Evolutionary conservation across 1,140 invertebrate genomes (phyloP), one percentile per base, ranked within the genome.

Genomic region (Belonocnema kinseyi): DNA sequence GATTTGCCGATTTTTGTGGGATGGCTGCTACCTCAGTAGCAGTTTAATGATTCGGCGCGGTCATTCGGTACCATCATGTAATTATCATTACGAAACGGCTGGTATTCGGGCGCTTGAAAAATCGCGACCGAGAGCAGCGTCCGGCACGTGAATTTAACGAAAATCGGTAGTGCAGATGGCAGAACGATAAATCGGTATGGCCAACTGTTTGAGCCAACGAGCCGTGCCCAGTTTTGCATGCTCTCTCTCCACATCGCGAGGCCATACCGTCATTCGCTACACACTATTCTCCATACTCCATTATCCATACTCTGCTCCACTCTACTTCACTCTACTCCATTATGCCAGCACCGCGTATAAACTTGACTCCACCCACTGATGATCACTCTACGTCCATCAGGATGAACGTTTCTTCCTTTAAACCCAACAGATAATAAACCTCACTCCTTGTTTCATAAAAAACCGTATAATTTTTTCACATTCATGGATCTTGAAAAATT

Each of bases 301-400:
- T 91, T 91, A 90, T 90, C 88, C 83, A 83, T 87, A 88, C 87
- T 90, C 88, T 88, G 88, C 86, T 89, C 87, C 84, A 88, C 87
- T 89, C 87, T 84, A 88, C 83, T 87, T 86, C 88, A 88, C 87
- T 89, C 87, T 84, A 88, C 83, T 87, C 88, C 88, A 90, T 90
- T 91, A 90, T 91, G 84, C 88, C 83, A 83, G 85, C 83, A 89
- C 85, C 85, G 84, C 88, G 89, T 85, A 90, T 89, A 88, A 89
- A 90, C 87, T 88, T 83, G 85, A 88, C 83, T 85, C 83, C 81
- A 85, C 80, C 82, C 78, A 79, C 81, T 77, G 81, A 66, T 82
- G 75, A 81, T 77, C 81, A 70, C 78, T 79, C 80, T 76, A 79
- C 77, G 85, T 85, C 85, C 84, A 85, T 86, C 83, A 84, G 81